phyloP scores from a whole-genome alignment of 2,797 vertebrate genomes.

The Phoebastria nigripes region DNA sequence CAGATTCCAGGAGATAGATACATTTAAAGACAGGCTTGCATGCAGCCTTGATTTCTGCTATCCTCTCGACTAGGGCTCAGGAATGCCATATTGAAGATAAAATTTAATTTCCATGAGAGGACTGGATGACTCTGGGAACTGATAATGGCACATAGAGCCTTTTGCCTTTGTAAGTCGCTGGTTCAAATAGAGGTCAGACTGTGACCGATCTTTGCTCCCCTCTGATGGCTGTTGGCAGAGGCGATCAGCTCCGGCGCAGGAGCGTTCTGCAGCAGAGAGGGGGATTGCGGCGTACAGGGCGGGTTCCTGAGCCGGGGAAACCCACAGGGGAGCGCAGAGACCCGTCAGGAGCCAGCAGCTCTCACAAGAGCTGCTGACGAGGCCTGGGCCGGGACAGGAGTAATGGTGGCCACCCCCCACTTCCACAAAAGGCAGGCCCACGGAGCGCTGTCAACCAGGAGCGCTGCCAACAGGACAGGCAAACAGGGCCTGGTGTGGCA shows the following conservation, averaged over 20 bases:
- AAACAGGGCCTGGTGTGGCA: not conserved
- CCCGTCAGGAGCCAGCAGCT: not conserved
- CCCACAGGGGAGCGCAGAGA: not conserved
- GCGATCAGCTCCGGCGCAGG: not conserved
- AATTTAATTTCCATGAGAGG: constrained; percentile 7
- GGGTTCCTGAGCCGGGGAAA: not conserved
- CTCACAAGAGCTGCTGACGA: not conserved
- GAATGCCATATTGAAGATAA: not conserved
- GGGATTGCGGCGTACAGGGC: too few relatives aligned
- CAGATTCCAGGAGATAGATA: not conserved
- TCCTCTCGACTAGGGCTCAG: not conserved
- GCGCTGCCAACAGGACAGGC: not conserved
- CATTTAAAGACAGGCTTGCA: not conserved
- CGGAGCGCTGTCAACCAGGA: not conserved
- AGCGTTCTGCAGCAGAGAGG: accelerated
- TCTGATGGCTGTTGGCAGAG: not conserved
- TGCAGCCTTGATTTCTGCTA: not conserved
- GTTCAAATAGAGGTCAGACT: not conserved
- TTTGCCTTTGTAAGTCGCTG: not conserved
- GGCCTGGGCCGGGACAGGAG: not conserved
- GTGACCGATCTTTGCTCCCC: not conserved
- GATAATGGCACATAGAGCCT: not conserved
- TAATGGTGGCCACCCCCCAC: not conserved
- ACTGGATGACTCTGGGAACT: not conserved
- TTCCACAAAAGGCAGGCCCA: too few relatives aligned